Percentiles rank a stretch among this genome's conserved stretches.
These are phyloP conservation scores for Brachionus paranguensis DNA, from an alignment of 1,140 invertebrate genomes.

Conservation along the genomic window DNA sequence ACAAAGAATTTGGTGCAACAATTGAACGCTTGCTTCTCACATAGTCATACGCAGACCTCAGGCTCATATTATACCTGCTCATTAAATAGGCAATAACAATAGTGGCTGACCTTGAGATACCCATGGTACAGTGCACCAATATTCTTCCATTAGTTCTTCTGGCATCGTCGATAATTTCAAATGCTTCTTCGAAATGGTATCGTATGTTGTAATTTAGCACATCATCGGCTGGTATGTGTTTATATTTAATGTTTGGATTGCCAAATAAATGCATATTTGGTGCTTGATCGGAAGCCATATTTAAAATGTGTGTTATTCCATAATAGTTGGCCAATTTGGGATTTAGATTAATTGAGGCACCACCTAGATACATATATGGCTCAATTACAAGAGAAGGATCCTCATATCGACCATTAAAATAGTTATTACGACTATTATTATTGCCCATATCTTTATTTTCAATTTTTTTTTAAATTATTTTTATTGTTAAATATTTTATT, in stretches of 20 bases:
- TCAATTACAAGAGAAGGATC: not conserved
- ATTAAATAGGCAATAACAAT: constrained; percentile 52
- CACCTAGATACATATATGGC: not conserved
- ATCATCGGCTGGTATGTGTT: not conserved
- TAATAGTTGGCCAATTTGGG: not conserved
- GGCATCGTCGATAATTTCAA: not conserved
- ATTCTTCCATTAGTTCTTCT: constrained; percentile 60
- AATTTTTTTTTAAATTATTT: not conserved
- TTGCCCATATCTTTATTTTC: not conserved
- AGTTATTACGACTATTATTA: not conserved
- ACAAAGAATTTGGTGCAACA: not conserved
- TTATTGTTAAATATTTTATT: not conserved
- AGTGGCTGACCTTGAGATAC: constrained; percentile 48
- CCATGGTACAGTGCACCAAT: constrained; percentile 58
- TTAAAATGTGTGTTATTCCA: not conserved
- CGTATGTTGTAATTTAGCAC: not conserved
- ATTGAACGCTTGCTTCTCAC: not conserved
- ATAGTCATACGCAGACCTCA: constrained; percentile 39
- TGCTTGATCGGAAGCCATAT: not conserved
- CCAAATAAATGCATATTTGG: not conserved
- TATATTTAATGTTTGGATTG: not conserved
- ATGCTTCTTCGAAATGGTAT: not conserved
- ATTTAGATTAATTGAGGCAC: not conserved
- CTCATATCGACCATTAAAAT: not conserved
- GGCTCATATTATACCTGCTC: constrained; percentile 8